Conservation (phyloP, 2,797 vertebrate species). For the Zalophus californianus region DNA sequence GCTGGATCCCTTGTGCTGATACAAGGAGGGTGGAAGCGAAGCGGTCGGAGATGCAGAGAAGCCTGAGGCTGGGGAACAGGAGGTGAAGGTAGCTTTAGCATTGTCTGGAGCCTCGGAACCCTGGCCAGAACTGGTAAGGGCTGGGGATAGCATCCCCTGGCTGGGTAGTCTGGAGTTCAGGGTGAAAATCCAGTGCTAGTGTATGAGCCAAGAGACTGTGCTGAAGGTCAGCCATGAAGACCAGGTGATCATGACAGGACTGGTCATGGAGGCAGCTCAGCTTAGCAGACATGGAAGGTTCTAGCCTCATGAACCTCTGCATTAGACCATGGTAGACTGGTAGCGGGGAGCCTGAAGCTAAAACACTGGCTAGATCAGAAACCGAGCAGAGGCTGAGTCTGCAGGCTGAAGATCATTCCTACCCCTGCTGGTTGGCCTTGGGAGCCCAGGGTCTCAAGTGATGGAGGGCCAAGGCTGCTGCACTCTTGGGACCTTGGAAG, state of each 20-base stretch:
- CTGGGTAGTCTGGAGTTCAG: not conserved
- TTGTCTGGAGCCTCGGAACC: not conserved
- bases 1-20: slow-evolving; percentile 71
- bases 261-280: not conserved
- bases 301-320: not conserved
- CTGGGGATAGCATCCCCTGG: not conserved
- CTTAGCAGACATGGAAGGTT: not conserved
- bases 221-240: not conserved
- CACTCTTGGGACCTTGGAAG: not conserved
- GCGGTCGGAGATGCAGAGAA: not conserved
- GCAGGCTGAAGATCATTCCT: not conserved
- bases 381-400: not conserved
- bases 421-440: not conserved
- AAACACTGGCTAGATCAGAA: not conserved
- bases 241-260: accelerated
- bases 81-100: not conserved
- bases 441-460: not conserved
- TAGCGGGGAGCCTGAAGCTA: not conserved
- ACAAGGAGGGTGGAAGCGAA: not conserved
- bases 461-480: not conserved
- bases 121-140: not conserved
- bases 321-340: not conserved
- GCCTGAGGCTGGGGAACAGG: not conserved
- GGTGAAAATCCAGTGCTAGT: not conserved
- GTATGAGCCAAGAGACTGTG: not conserved